Evolutionary conservation across 2,797 vertebrate species (phyloP), one percentile per base, ranked within the genome.

Genomic region (Danio kyathit): DNA sequence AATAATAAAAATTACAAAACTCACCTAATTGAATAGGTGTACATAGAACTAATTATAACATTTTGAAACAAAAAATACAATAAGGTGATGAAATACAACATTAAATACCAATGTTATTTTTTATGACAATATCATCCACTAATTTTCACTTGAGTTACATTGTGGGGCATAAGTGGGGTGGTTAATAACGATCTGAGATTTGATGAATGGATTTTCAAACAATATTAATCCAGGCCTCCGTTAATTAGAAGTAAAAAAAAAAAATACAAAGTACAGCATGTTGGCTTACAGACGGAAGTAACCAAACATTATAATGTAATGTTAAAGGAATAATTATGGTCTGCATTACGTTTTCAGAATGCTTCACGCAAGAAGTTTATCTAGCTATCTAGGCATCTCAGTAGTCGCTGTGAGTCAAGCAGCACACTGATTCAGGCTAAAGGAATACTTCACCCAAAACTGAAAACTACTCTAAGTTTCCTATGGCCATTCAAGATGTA

Each of bases 371-470:
- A 40, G 60, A 29, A 79, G 38, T 14, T 56, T 73, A 29, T 78
- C 44, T 65, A 64, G 65, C 48, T 43, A 61, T 54, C 40, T 9
- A 56, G 43, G 51, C 2, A 49, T 79, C 79, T 74, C 75, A 86
- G 83, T 85, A 87, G 81, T 79, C 17, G 46, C 74, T 81, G 74
- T 67, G 46, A 57, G 51, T 49, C 70, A 46, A 88, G 81, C 81
- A 85, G 85, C 83, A 83, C 51, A 82, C 79, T 76, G 74, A 80
- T 81, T 78, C 57, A 6, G 56, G 56, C 64, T 76, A 77, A 5
- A 5, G 49, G 4, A 13, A 52, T 11, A 52, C 2, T 12, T 13
- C 10, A 52, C 49, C 7, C 12, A 48, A 48, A 48, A 48, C 7
- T 29, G 29, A 29, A 29, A 29, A 29, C 29, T 29, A 29, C 29